Base-by-base conservation (phyloP, 2,888 invertebrate species). In the Ashinkailepas kermadecensis region DNA sequence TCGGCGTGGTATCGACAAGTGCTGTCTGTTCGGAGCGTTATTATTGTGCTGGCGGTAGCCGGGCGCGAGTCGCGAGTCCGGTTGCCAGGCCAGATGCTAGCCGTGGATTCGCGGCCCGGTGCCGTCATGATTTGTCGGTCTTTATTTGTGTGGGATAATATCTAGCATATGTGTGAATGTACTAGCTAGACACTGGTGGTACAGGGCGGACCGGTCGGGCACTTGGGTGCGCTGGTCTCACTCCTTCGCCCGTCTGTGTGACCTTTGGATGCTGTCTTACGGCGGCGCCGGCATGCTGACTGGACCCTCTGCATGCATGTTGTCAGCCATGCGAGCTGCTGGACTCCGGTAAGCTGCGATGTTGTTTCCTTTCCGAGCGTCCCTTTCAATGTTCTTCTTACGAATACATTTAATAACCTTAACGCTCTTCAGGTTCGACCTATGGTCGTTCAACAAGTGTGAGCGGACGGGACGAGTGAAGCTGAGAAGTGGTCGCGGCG, bases 321-420 rank as follows among this genome's bases (percentile, higher is more conserved):
- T 12, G 11, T 4, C 39, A 23, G 65, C 23, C 62, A 62, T 15
- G 18, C 62, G 62, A 62, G 62, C 8, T 18, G 25, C 13, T 10
- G 15, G 39, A 13, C 70, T 39, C 15, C 39, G 15, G 70, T 18
- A 0, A 18, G 13, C 70, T 15, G 13, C 70, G 23, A 39, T 39
- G 39, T 12, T 39, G 39, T 15, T 70, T 39, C 70, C 15, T 25
- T 70, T 39, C 39, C 39, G 25, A 15, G 70, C 23, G 67, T 11
- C 67, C 25, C 12, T 23, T 25, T 67, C 25, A 25, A 25, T 70
- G 70, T 70, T 70, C 70, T 70, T 70, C 12, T 23, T 70, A 70
- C 39, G 70, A 70, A 70, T 70, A 70, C 39, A 70, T 70, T 70
- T 70, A 25, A 70, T 70, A 39, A 25, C 39, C 70, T 70, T 70